Conservation (phyloP, 2,113 vertebrate genomes). For the Hyaena hyaena region DNA sequence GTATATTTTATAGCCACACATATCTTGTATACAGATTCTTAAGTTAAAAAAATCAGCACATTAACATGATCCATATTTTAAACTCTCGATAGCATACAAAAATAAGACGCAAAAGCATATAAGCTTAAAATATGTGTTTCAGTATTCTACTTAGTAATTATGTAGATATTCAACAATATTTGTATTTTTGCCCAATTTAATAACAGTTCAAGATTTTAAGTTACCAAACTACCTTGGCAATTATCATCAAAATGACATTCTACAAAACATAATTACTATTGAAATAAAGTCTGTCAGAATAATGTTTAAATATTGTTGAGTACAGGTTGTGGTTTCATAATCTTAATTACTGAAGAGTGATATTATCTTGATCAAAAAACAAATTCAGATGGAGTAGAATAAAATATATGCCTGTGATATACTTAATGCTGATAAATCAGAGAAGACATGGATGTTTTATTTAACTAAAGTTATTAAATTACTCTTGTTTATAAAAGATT, state of each 20-base stretch:
- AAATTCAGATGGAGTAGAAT: background rate
- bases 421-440: background rate
- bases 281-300: constrained; percentile 4
- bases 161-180: background rate
- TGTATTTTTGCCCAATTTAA: background rate
- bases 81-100: background rate
- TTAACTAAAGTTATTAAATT: background rate
- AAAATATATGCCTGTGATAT: background rate
- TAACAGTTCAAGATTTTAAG: background rate
- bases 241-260: background rate
- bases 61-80: background rate
- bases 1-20: background rate
- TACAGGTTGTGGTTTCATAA: background rate
- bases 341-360: constrained; percentile 9
- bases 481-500: background rate
- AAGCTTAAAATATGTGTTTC: constrained; percentile 11
- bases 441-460: background rate
- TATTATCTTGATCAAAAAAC: background rate
- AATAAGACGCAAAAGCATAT: background rate
- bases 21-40: background rate
- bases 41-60: background rate
- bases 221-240: background rate
- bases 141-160: background rate
- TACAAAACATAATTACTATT: constrained; percentile 9
- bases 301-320: background rate